Evolutionary conservation across 53 echinoderm and acorn worm species (phyloP).

Genomic region (Luidia sarsii): DNA sequence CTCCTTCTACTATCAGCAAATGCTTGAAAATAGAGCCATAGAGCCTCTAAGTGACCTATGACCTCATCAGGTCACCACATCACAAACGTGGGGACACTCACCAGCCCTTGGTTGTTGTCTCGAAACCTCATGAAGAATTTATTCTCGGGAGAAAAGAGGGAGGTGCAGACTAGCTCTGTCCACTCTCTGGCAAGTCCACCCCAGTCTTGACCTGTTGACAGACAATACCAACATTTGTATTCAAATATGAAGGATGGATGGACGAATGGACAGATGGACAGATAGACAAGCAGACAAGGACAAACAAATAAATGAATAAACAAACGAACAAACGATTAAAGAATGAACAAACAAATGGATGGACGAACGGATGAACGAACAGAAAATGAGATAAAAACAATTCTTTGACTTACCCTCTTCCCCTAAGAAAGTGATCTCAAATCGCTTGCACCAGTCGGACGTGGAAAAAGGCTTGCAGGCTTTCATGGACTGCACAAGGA

Average conservation of each 20-base stretch:
- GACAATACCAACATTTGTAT: no score
- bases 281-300: no score
- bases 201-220: slow-evolving; percentile 95
- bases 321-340: no score
- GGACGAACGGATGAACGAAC: no score
- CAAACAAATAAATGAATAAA: no score
- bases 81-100: slow-evolving; percentile 20
- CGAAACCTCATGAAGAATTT: slow-evolving; percentile 92
- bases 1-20: no score
- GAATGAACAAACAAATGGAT: no score
- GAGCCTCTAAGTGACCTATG: no score
- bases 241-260: no score
- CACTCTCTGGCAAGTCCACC: slow-evolving; percentile 91
- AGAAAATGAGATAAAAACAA: slow-evolving; percentile 4
- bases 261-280: no score
- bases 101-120: slow-evolving; percentile 88
- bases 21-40: no score
- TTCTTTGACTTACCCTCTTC: slow-evolving; percentile 80
- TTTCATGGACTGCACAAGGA: slow-evolving; percentile 83
- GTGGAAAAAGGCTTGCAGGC: slow-evolving; percentile 85
- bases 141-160: slow-evolving; percentile 86
- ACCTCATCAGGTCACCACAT: not conserved
- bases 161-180: slow-evolving; percentile 78
- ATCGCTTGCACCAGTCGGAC: slow-evolving; percentile 94
- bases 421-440: slow-evolving; percentile 84